Conservation (phyloP, 2,888 invertebrate genomes). For the Philopedon plagiatum region DNA sequence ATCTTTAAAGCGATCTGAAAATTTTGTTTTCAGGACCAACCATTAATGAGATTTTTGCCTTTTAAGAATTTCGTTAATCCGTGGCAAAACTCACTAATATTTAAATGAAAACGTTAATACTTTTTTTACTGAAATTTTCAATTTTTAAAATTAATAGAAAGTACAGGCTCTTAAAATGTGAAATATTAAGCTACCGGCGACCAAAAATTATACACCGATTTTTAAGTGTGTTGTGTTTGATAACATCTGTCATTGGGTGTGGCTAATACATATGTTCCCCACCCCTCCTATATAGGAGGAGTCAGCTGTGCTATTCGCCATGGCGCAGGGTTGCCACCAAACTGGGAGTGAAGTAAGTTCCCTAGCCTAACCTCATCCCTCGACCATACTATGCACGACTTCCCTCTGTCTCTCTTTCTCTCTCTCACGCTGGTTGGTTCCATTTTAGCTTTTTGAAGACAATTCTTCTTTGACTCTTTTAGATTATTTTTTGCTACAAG, state of each 20-base stretch:
- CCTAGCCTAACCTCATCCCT: slow-evolving; percentile 64
- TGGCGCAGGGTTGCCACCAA: slow-evolving; percentile 95
- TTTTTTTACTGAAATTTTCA: no score
- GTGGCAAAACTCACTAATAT: no score
- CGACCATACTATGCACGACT: slow-evolving; percentile 28
- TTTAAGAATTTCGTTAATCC: no score
- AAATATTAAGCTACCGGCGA: slow-evolving; percentile 42
- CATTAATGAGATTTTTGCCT: no score
- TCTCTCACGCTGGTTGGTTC: slow-evolving; percentile 35
- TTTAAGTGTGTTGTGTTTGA: slow-evolving; percentile 47
- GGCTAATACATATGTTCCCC: slow-evolving; percentile 70
- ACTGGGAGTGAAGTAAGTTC: slow-evolving; percentile 95
- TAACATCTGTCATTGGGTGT: slow-evolving; percentile 60
- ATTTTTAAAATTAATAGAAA: no score
- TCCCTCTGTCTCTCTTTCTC: slow-evolving; percentile 29
- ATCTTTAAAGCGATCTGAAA: no score
- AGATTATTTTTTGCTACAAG: slow-evolving; percentile 4
- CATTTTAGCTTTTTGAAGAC: slow-evolving; percentile 39
- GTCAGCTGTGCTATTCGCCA: slow-evolving; percentile 89
- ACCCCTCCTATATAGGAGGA: slow-evolving; percentile 70
- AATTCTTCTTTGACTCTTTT: slow-evolving; percentile 12
- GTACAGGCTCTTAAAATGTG: no score
- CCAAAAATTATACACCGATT: slow-evolving; percentile 34
- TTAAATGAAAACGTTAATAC: no score
- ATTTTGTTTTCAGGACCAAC: no score